A percentile compares a stretch with the other conserved stretches of the same genome.
Evolutionary conservation across 1,140 invertebrate species (phyloP).

Genomic region (Frieseomelitta varia): DNA sequence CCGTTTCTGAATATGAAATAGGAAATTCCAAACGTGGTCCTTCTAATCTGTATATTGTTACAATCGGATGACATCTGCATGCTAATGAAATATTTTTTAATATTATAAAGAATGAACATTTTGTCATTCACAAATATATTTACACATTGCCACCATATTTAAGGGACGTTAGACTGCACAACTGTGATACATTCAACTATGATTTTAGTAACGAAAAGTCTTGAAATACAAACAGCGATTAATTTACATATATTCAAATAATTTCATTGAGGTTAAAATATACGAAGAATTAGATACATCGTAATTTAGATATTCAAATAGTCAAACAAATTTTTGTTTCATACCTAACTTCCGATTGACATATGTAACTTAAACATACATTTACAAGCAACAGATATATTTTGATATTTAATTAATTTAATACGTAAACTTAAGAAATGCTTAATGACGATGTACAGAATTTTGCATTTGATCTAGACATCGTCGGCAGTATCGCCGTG

Average conservation of each 20-base stretch:
- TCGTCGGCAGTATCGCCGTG: conserved; percentile 27
- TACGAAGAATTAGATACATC: background rate
- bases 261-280: conserved; percentile 14
- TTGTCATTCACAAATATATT: background rate
- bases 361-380: background rate
- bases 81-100: background rate
- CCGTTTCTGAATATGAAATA: conserved; percentile 41
- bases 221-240: background rate
- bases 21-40: conserved; percentile 17
- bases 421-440: no score
- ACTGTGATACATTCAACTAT: background rate
- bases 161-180: background rate
- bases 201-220: background rate
- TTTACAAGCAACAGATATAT: background rate
- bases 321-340: background rate
- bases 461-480: conserved; percentile 27
- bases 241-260: background rate
- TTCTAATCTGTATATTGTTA: conserved; percentile 46
- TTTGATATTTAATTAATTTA: background rate
- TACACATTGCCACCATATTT: conserved; percentile 7
- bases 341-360: background rate
- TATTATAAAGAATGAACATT: background rate
- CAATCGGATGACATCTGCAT: conserved; percentile 16
- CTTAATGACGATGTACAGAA: background rate
- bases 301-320: no score